phyloP scores from a whole-genome alignment of 2,113 vertebrate genomes.

The Monarcha castaneiventris region DNA sequence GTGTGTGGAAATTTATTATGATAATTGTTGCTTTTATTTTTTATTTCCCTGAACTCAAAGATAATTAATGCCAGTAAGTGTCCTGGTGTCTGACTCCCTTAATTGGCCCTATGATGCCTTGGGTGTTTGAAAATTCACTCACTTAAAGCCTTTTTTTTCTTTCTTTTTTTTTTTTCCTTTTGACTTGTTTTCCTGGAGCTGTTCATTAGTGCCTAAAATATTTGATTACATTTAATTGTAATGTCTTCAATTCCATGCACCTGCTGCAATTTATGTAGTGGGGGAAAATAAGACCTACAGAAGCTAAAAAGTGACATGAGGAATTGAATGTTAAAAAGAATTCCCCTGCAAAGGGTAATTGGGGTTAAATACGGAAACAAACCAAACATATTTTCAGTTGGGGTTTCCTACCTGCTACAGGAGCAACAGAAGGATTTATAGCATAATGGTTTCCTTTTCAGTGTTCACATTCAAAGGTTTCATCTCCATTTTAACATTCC shows the following conservation, averaged over 20 bases:
- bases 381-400: conserved; percentile 65
- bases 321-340: conserved; percentile 74
- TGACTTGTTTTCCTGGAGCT: conserved; percentile 81
- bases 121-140: conserved; percentile 79
- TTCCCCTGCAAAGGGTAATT: conserved; percentile 73
- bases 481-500: not conserved
- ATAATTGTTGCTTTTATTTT: conserved; percentile 86
- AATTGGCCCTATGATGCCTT: conserved; percentile 80
- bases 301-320: conserved; percentile 61
- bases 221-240: conserved; percentile 86
- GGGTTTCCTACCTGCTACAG: conserved; percentile 42
- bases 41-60: conserved; percentile 82
- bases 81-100: conserved; percentile 82
- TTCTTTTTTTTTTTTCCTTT: conserved; percentile 24
- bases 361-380: conserved; percentile 77
- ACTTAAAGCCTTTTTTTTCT: conserved; percentile 51
- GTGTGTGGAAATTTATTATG: conserved; percentile 81
- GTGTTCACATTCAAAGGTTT: not conserved
- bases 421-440: conserved; percentile 13
- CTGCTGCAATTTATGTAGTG: conserved; percentile 77
- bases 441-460: not conserved
- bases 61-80: conserved; percentile 84
- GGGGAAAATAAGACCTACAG: conserved; percentile 58
- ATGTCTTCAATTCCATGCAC: conserved; percentile 79
- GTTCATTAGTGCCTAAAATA: conserved; percentile 85